Conservation (phyloP, 2,113 vertebrate genomes). For the Oreocharis arfaki region DNA sequence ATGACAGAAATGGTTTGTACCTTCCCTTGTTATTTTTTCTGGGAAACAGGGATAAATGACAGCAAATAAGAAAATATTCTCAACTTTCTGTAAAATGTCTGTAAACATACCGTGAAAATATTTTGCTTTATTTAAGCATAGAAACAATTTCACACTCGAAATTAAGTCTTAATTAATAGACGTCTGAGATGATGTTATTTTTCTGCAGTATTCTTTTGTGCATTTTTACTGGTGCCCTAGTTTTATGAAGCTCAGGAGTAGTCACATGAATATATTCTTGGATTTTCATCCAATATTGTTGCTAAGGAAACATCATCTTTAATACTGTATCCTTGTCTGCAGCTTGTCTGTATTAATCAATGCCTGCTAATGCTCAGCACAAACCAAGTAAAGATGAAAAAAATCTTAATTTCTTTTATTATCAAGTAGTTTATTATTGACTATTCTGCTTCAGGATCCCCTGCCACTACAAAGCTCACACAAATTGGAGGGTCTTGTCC, state of each 20-base stretch:
- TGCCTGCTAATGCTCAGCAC: conserved; percentile 1
- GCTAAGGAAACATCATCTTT: conserved; percentile 66
- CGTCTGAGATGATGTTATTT: neutral
- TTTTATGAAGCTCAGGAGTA: conserved; percentile 47
- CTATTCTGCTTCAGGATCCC: neutral
- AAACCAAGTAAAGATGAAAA: neutral
- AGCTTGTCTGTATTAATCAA: conserved; percentile 57
- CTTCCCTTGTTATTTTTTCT: neutral
- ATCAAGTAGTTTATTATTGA: neutral
- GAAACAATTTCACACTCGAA: neutral
- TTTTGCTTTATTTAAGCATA: neutral
- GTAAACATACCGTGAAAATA: neutral
- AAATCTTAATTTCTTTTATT: neutral
- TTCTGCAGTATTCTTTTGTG: conserved; percentile 15
- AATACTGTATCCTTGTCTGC: conserved; percentile 52
- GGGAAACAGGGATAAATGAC: neutral
- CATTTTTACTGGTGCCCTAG: conserved; percentile 53
- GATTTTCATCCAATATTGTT: conserved; percentile 58
- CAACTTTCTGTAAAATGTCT: neutral
- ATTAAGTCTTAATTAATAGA: neutral
- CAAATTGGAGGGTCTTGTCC: neutral
- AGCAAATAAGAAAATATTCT: neutral
- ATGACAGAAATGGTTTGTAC: neutral
- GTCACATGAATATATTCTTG: conserved; percentile 61
- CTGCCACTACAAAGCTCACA: neutral